These are phyloP conservation scores for Odontamblyopus rebecca DNA, from an alignment of 2,797 vertebrate species.

Conservation along the genomic window DNA sequence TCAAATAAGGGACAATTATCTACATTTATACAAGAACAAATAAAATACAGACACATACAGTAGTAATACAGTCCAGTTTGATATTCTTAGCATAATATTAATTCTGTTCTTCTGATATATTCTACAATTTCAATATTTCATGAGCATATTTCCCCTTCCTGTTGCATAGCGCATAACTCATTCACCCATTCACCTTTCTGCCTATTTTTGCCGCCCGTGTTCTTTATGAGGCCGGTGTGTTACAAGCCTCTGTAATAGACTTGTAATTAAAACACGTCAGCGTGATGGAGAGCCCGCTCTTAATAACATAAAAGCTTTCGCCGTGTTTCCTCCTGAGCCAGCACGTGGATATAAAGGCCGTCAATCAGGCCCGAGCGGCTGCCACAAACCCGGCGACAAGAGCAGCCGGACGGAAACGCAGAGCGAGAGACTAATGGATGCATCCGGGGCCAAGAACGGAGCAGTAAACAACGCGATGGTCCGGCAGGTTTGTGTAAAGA, in stretches of 20 bases:
- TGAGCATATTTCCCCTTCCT: not conserved
- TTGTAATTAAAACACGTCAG: conserved; percentile 69
- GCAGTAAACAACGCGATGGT: not conserved
- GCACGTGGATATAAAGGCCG: conserved; percentile 50
- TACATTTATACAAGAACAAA: no score
- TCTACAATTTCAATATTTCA: not conserved
- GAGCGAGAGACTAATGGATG: conserved; percentile 42
- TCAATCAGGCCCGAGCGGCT: conserved; percentile 51
- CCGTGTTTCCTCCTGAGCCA: conserved; percentile 51
- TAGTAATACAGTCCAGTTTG: no score
- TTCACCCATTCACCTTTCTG: conserved; percentile 21
- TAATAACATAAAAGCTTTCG: conserved; percentile 57
- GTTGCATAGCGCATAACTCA: not conserved
- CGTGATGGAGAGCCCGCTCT: conserved; percentile 52
- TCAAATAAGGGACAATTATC: no score
- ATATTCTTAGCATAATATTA: no score
- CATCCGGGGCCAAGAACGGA: conserved; percentile 34
- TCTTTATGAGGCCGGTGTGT: conserved; percentile 40
- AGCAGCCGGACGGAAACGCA: conserved; percentile 45
- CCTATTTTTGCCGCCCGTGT: conserved; percentile 46
- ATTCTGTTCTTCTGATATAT: no score
- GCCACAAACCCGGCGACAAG: conserved; percentile 35
- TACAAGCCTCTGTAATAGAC: conserved; percentile 44
- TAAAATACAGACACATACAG: no score
- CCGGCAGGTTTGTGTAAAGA: not conserved